phyloP scores from a whole-genome alignment of 2,113 vertebrate genomes.

The Uropsilus gracilis region DNA sequence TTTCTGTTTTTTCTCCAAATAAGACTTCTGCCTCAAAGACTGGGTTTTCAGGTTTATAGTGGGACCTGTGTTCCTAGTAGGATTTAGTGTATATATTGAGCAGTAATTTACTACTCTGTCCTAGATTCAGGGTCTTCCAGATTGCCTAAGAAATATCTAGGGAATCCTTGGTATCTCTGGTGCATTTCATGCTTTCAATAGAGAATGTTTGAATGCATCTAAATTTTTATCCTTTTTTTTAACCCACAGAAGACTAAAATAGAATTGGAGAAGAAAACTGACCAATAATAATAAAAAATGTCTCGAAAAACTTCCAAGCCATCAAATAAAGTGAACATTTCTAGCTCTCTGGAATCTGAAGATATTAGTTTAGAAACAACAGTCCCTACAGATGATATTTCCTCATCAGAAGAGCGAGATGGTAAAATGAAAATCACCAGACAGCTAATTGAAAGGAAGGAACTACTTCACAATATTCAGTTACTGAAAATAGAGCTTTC shows the following conservation, averaged over 20 bases:
- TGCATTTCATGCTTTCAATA: background rate
- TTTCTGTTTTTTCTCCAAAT: background rate
- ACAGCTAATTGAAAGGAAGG: constrained; percentile 95
- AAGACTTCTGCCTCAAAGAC: background rate
- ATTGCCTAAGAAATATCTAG: background rate
- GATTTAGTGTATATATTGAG: constrained; percentile 41
- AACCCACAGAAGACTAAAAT: constrained; percentile 34
- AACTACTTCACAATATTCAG: constrained; percentile 94
- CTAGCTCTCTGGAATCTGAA: constrained; percentile 97
- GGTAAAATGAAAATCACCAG: constrained; percentile 92
- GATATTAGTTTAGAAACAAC: constrained; percentile 98
- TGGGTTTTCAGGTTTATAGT: background rate
- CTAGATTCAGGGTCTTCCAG: background rate
- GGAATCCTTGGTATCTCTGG: background rate
- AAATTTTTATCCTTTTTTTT: constrained; percentile 55
- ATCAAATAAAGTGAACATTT: constrained; percentile 89
- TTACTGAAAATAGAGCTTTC: constrained; percentile 96
- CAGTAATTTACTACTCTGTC: background rate
- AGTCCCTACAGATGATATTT: constrained; percentile 94
- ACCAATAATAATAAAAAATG: constrained; percentile 83
- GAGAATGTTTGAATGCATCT: background rate
- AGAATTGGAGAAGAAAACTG: constrained; percentile 46
- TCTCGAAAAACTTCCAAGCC: constrained; percentile 88
- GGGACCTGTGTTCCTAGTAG: background rate
- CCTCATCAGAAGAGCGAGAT: constrained; percentile 94